Conservation (phyloP, 2,888 invertebrate genomes). For the Ornithoptera alexandrae region DNA sequence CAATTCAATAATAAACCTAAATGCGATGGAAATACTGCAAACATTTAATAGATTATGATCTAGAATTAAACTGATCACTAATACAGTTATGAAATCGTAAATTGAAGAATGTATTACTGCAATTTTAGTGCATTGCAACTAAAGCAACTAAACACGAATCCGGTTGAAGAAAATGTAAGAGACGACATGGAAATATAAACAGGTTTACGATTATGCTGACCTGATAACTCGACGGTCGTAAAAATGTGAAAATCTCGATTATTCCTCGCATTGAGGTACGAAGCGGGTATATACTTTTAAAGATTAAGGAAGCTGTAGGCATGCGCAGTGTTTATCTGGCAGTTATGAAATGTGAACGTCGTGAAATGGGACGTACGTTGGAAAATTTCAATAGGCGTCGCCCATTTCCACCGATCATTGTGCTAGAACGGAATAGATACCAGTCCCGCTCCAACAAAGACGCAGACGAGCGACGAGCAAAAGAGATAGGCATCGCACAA, state of each 20-base stretch:
- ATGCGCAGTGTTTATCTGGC: conserved; percentile 52
- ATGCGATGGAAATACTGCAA: not conserved
- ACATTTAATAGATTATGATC: not conserved
- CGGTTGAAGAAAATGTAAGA: conserved; percentile 44
- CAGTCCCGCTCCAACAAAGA: conserved; percentile 59
- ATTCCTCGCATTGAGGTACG: conserved; percentile 14
- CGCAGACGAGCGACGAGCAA: conserved; percentile 56
- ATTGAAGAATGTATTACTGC: conserved; percentile 42
- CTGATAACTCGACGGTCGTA: conserved; percentile 32
- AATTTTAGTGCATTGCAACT: conserved; percentile 21
- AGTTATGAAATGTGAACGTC: conserved; percentile 40
- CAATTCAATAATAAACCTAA: conserved; percentile 20
- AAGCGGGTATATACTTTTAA: not conserved
- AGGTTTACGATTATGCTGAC: conserved; percentile 34
- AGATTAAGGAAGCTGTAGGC: conserved; percentile 35
- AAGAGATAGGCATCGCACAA: conserved; percentile 75
- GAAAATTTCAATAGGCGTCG: conserved; percentile 64
- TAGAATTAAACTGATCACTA: not conserved
- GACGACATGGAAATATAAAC: conserved; percentile 41
- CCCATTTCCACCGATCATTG: conserved; percentile 60
- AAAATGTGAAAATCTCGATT: conserved; percentile 26
- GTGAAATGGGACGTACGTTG: conserved; percentile 53
- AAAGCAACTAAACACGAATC: conserved; percentile 34
- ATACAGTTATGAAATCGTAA: conserved; percentile 37
- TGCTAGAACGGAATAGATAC: conserved; percentile 52